Evolutionary conservation across 2,113 vertebrate species (phyloP).

Genomic region (Kryptolebias marmoratus): DNA sequence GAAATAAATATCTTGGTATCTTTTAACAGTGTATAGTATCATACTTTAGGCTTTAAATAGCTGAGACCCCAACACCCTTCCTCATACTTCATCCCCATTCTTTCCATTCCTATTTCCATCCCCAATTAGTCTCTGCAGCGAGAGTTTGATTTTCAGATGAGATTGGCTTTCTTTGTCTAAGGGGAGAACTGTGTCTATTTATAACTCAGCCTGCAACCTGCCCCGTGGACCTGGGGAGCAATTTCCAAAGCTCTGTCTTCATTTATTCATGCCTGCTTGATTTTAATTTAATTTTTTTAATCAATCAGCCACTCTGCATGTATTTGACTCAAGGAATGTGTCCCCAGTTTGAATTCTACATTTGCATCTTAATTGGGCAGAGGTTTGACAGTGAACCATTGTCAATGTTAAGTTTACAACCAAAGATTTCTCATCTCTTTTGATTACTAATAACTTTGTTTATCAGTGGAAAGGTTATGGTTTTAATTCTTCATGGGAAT

Average conservation of each 20-base stretch:
- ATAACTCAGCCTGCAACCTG: slow-evolving; percentile 39
- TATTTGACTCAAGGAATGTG: slow-evolving; percentile 38
- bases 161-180: slow-evolving; percentile 52
- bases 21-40: slow-evolving; percentile 22
- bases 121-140: slow-evolving; percentile 48
- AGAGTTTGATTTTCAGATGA: slow-evolving; percentile 61
- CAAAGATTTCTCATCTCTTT: slow-evolving; percentile 7
- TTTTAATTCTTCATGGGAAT: slow-evolving; percentile 41
- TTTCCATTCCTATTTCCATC: slow-evolving; percentile 46
- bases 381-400: slow-evolving; percentile 29
- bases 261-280: slow-evolving; percentile 57
- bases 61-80: slow-evolving; percentile 53
- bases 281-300: slow-evolving; percentile 56
- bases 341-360: slow-evolving; percentile 36
- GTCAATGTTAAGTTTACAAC: slow-evolving; percentile 26
- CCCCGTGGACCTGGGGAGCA: slow-evolving; percentile 28
- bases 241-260: slow-evolving; percentile 39
- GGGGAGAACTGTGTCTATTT: slow-evolving; percentile 51
- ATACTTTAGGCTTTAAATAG: slow-evolving; percentile 37
- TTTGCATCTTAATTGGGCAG: slow-evolving; percentile 70
- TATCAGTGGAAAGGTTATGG: slow-evolving; percentile 49
- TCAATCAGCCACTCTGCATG: slow-evolving; percentile 38
- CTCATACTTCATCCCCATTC: slow-evolving; percentile 52
- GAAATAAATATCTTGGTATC: slow-evolving; percentile 16
- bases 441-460: slow-evolving; percentile 23